Base-by-base conservation (phyloP, 2,888 invertebrate species). In the Lithophane socia region DNA sequence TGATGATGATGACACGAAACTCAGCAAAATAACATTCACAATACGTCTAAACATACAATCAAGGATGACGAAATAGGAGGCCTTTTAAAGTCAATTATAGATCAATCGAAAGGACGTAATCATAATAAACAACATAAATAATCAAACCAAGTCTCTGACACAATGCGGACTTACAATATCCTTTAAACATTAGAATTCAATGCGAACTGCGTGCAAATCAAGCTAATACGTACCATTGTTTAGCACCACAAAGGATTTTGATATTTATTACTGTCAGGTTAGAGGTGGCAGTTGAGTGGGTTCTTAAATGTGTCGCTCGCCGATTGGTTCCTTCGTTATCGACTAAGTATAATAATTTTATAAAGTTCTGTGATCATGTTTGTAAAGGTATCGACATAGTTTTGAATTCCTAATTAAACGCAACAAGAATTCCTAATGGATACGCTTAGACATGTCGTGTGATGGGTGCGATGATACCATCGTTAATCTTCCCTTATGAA, bases 111-210 rank as follows among this genome's bases (percentile, higher is more conserved):
- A 74, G 3, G 24, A 42, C 42, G 3, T 37, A 12, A n/a, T 47
- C 47, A 75, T 63, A 69, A 49, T 10, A 54, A 49, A 72, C 37
- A 58, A 58, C 70, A 79, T 68, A 67, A 66, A 76, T 80, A 42
- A 70, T 24, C 67, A 42, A 66, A 71, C 54, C 29, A 75, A 58
- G 47, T 12, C 37, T 49, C 67, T 44, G 24, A 72, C 47, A 67
- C 73, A 71, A 75, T 73, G 54, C 54, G 8, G 75, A 63, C 49
- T 16, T 21, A 66, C 61, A 72, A 56, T 52, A 58, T 60, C 72
- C 66, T 69, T 67, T 79, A 88, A 88, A 87, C 82, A 88, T 84
- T 82, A 71, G 61, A 79, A 84, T 86, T 86, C 79, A 82, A 84
- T 84, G 68, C 83, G n/a, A 71, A 56, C 65, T 64, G 49, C 71